Conservation (phyloP, 2,888 invertebrate species). For the Microplitis manilae region DNA sequence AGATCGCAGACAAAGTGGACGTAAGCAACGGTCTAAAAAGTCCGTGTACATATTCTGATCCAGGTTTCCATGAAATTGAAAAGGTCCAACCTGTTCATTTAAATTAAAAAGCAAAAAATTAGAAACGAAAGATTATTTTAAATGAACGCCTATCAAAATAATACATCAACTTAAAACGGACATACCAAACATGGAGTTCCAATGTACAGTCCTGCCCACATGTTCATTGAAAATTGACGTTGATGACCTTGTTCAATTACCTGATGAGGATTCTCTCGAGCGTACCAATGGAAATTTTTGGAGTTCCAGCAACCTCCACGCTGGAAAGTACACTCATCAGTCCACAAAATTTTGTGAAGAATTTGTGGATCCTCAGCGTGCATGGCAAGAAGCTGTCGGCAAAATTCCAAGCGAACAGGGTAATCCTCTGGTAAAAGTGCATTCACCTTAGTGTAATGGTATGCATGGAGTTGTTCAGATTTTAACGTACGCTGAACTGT, state of each 20-base stretch:
- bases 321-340: slow-evolving; percentile 16
- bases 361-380: neutral
- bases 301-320: neutral
- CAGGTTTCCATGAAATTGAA: slow-evolving; percentile 21
- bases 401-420: slow-evolving; percentile 4
- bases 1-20: neutral
- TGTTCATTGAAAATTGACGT: slow-evolving; percentile 10
- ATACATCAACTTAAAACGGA: neutral
- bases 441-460: too few species aligned
- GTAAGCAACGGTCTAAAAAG: slow-evolving; percentile 9
- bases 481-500: too few species aligned
- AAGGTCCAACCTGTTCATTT: slow-evolving; percentile 24
- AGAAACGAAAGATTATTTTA: too few species aligned
- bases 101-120: slow-evolving; percentile 6
- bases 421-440: too few species aligned
- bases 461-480: too few species aligned
- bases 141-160: too few species aligned
- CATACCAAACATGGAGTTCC: slow-evolving; percentile 4
- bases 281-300: slow-evolving; percentile 11
- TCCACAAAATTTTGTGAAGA: slow-evolving; percentile 1
- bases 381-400: neutral
- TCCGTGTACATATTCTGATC: slow-evolving; percentile 2
- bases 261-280: neutral
- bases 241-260: neutral
- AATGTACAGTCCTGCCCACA: neutral